Evolutionary conservation across 1,140 invertebrate species (phyloP), one percentile per base, ranked within the genome.

Genomic region (Pseudomyrmex sp.): DNA sequence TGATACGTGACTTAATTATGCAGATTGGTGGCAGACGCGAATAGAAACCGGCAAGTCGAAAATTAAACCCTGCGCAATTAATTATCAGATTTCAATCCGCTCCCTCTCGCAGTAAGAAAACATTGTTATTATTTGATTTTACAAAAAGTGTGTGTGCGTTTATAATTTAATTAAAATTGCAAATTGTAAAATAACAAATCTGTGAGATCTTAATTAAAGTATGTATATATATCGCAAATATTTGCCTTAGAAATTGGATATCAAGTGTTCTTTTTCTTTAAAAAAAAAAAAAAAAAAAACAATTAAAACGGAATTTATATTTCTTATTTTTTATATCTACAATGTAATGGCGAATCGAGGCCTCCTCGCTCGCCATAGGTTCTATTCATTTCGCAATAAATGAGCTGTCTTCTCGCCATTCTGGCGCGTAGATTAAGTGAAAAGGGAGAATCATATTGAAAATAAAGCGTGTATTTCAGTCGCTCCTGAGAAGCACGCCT

Each of bases 391-490:
- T 44, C 20, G 59, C 15, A 35, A 18, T 13, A 66, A 56, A 77
- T 59, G 18, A 69, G 20, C 74, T 35, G 10, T 59, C 20, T 23
- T 58, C 75, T 56, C 20, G 15, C 13, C 18, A 58, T 58, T 77
- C 35, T 52, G 15, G 13, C 35, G 48, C 10, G 44, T 69, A 68
- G 50, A 77, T 77, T 77, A 77, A 68, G 50, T 48, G 35, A 58
- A 69, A 69, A 26, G 52, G 10, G 35, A 7, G 20, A 54, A 44
- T 46, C 35, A 77, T 77, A 69, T 77, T 58, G 75, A 79, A 79
- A 79, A 79, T 79, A 79, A 79, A 79, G 52, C 15, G 15, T 20
- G 35, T 48, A 18, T 69, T 68, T 69, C 54, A 79, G 75, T 58
- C 18, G 35, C 35, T 35, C 35, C 5, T 35, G 35, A 44, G 15